phyloP scores from a whole-genome alignment of 2,888 invertebrate species.

The Seladonia tumulorum region DNA sequence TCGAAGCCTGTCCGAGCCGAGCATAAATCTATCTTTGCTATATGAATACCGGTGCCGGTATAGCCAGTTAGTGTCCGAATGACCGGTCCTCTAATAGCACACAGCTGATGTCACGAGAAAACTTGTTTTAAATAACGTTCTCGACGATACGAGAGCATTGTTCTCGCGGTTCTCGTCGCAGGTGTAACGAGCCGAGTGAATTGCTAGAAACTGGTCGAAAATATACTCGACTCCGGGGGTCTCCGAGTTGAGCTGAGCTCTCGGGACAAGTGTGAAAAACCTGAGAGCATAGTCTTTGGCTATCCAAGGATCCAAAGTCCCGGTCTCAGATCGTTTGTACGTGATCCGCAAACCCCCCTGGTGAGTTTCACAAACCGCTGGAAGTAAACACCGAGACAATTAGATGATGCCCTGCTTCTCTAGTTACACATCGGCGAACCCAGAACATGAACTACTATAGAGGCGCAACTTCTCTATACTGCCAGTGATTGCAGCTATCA shows the following conservation, averaged over 20 bases:
- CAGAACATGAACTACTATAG: constrained; percentile 4
- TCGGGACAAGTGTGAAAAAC: not conserved
- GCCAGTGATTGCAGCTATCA: constrained; percentile 15
- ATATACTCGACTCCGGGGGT: not conserved
- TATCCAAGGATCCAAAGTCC: not conserved
- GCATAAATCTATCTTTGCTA: not conserved
- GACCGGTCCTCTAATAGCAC: not conserved
- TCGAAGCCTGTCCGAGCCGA: not conserved
- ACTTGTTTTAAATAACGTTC: not conserved
- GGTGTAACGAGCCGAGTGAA: not conserved
- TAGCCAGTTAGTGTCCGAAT: not conserved
- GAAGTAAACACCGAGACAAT: constrained; percentile 14
- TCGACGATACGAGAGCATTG: not conserved
- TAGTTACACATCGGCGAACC: constrained; percentile 12
- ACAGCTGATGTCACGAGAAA: not conserved
- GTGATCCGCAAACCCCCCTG: not conserved
- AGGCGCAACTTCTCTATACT: constrained; percentile 5
- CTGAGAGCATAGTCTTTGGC: not conserved
- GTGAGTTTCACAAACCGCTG: constrained; percentile 2
- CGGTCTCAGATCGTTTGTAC: not conserved
- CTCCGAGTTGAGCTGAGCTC: not conserved
- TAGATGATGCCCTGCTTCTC: constrained; percentile 11
- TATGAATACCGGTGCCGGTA: not conserved
- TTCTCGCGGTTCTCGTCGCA: not conserved
- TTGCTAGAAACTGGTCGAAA: not conserved